These are phyloP conservation scores for Epicauta chinensis DNA, from an alignment of 1,140 invertebrate genomes.

Conservation along the genomic window DNA sequence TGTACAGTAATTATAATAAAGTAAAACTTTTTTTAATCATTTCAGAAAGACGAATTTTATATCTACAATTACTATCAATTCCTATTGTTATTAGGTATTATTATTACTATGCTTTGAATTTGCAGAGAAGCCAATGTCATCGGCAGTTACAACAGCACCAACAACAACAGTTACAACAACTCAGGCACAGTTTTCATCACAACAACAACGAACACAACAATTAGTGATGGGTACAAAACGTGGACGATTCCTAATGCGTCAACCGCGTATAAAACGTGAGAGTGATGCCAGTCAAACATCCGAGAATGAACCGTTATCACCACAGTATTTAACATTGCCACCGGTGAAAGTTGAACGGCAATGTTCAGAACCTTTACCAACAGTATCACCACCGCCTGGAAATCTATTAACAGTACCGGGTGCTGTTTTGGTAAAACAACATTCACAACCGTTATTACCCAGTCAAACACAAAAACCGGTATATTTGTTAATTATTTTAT, in stretches of 20 bases:
- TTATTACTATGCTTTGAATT: neutral
- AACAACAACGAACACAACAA: slow-evolving; percentile 22
- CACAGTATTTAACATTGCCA: slow-evolving; percentile 42
- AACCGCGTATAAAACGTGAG: slow-evolving; percentile 59
- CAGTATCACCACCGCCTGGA: slow-evolving; percentile 43
- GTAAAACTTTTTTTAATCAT: too few relatives aligned
- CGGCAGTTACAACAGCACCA: too few relatives aligned
- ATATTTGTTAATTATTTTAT: slow-evolving; percentile 11
- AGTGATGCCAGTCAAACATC: slow-evolving; percentile 48
- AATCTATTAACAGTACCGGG: slow-evolving; percentile 55
- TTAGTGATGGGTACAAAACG: slow-evolving; percentile 49
- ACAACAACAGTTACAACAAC: slow-evolving; percentile 12
- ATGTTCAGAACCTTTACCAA: slow-evolving; percentile 51
- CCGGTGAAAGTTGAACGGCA: slow-evolving; percentile 51
- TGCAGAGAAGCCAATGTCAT: slow-evolving; percentile 19
- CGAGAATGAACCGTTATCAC: slow-evolving; percentile 47
- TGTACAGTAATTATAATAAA: too few relatives aligned
- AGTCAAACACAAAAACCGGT: slow-evolving; percentile 44
- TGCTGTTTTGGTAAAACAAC: slow-evolving; percentile 55
- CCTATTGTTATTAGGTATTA: neutral
- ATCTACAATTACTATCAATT: neutral
- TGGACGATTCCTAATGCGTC: slow-evolving; percentile 56
- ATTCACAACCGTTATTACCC: slow-evolving; percentile 57
- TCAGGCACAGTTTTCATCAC: slow-evolving; percentile 25
- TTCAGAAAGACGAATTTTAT: neutral